Conservation (phyloP, 2,113 vertebrate species). For the Anguilla rostrata region DNA sequence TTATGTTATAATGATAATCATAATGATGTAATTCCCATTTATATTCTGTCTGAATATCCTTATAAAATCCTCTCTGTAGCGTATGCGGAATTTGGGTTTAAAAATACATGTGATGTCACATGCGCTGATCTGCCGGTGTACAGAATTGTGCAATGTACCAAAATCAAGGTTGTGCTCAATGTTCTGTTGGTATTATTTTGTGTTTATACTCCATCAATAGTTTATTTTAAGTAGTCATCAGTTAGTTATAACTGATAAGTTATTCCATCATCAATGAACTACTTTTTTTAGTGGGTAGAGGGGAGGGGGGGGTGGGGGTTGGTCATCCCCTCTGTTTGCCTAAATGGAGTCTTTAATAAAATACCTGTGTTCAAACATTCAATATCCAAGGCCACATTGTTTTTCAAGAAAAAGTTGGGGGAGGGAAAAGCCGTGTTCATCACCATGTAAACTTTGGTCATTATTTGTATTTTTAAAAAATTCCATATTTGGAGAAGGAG, state of each 20-base stretch:
- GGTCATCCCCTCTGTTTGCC: conserved; percentile 46
- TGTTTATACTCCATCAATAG: neutral
- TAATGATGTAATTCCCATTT: no score
- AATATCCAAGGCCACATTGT: conserved; percentile 75
- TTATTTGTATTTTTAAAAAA: conserved; percentile 72
- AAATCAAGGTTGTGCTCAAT: neutral
- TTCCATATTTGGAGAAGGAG: conserved; percentile 54
- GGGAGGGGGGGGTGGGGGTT: no score
- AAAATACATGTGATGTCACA: neutral
- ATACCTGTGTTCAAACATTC: conserved; percentile 71
- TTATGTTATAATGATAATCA: neutral
- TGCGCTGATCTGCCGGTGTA: neutral
- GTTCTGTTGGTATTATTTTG: neutral
- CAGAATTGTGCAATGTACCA: neutral
- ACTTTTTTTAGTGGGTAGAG: neutral
- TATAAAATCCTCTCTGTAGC: no score
- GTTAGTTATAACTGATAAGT: neutral
- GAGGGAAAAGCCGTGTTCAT: conserved; percentile 61
- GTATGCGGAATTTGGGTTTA: neutral
- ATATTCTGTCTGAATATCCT: no score
- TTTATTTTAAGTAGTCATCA: neutral
- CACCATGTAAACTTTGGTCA: conserved; percentile 69
- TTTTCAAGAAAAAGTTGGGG: conserved; percentile 76
- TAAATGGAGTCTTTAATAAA: conserved; percentile 77
- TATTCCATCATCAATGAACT: conserved; percentile 26